Evolutionary conservation across 2,797 vertebrate genomes (phyloP).

Genomic region (Falco biarmicus): DNA sequence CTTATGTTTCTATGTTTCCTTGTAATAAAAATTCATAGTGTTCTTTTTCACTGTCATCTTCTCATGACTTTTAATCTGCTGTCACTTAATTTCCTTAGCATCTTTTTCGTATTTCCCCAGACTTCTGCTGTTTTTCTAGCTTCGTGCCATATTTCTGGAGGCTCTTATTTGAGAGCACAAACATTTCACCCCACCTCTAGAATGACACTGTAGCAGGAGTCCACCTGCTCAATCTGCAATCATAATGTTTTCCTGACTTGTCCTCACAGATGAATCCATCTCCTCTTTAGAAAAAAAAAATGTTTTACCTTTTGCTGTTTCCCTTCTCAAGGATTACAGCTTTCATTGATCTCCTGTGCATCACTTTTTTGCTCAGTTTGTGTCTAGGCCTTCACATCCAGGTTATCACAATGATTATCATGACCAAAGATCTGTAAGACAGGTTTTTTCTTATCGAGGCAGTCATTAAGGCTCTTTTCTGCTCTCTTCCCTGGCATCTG

Average conservation of each 20-base stretch:
- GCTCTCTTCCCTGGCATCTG: background rate
- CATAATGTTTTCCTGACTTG: constrained; percentile 1
- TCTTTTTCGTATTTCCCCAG: background rate
- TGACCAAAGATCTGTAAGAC: background rate
- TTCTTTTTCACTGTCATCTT: background rate
- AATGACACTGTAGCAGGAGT: background rate
- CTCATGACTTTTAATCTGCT: background rate
- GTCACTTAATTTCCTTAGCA: background rate
- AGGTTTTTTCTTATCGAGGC: background rate
- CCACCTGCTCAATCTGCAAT: constrained; percentile 12
- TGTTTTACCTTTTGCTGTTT: background rate
- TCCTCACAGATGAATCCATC: background rate
- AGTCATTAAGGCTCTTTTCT: background rate
- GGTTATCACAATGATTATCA: background rate
- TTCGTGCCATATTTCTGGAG: background rate
- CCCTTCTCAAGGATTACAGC: background rate
- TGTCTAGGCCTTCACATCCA: background rate
- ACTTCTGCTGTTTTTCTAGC: background rate
- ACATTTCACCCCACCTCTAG: constrained; percentile 14
- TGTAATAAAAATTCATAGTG: background rate
- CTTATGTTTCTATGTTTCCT: background rate
- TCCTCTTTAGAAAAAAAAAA: background rate
- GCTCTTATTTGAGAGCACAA: constrained; percentile 4
- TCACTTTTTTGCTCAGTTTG: background rate
- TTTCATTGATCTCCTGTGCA: background rate